Percentiles rank a stretch among this genome's conserved stretches.
These are phyloP conservation scores for Myocastor coypus DNA, from an alignment of 2,113 vertebrate species.

Conservation along the genomic window DNA sequence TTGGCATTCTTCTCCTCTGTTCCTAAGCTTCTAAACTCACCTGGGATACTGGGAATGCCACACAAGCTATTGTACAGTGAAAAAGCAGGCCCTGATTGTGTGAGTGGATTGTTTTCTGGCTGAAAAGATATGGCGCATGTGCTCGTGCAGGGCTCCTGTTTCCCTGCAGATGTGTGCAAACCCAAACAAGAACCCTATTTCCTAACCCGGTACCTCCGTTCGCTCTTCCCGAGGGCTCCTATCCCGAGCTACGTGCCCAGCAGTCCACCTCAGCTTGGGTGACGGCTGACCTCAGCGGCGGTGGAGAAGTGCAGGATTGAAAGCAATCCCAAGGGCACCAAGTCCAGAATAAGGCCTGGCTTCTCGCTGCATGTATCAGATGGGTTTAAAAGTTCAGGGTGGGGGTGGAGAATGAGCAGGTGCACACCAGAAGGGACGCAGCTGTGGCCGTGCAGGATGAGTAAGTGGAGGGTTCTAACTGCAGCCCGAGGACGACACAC, in stretches of 20 bases:
- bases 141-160: not conserved
- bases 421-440: not conserved
- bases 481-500: too few species aligned
- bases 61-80: not conserved
- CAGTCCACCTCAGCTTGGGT: not conserved
- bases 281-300: not conserved
- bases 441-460: not conserved
- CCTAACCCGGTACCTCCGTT: not conserved
- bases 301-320: not conserved
- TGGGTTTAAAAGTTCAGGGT: not conserved
- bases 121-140: not conserved
- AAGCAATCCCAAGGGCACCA: not conserved
- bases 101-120: not conserved
- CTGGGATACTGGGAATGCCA: not conserved
- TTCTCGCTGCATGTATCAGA: not conserved
- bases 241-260: not conserved
- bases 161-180: not conserved
- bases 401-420: not conserved
- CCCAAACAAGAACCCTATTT: not conserved
- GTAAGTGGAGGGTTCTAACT: not conserved
- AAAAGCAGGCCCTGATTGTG: not conserved
- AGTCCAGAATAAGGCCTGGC: not conserved
- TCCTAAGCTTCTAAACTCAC: not conserved
- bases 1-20: not conserved
- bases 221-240: not conserved